phyloP scores from a whole-genome alignment of 2,113 vertebrate species.

The Spea bombifrons region DNA sequence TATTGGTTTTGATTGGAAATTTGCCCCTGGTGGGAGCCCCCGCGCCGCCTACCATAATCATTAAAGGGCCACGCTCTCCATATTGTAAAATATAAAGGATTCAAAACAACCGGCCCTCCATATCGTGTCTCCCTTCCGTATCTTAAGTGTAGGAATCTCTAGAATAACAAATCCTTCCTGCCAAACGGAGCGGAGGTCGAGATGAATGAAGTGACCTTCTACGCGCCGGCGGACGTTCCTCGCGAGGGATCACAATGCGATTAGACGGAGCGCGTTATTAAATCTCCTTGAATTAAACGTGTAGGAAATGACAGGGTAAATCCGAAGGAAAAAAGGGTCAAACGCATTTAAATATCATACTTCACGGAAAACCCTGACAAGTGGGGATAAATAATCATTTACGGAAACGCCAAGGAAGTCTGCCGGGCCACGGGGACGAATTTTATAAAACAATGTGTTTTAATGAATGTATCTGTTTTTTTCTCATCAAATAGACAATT shows the following conservation, averaged over 20 bases:
- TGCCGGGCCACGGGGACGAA: too few species aligned
- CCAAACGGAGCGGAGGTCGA: conserved; percentile 20
- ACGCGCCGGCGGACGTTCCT: conserved; percentile 22
- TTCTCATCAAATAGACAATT: too few species aligned
- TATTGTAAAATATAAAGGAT: too few species aligned
- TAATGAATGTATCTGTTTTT: too few species aligned
- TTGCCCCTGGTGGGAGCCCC: too few species aligned
- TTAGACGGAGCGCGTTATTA: not conserved
- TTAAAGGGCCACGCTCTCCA: too few species aligned
- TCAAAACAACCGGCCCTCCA: too few species aligned
- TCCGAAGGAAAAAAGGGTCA: not conserved
- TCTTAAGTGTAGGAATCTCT: too few species aligned
- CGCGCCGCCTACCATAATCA: too few species aligned
- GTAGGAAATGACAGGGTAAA: not conserved
- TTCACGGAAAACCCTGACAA: not conserved
- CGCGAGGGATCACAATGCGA: conserved; percentile 8
- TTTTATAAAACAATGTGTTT: too few species aligned
- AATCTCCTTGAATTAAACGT: not conserved
- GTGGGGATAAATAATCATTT: not conserved
- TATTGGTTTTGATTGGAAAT: too few species aligned
- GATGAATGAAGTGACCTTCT: conserved; percentile 12
- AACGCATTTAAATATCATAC: not conserved
- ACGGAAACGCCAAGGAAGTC: not conserved
- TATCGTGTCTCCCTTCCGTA: too few species aligned
- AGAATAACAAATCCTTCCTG: not conserved